phyloP scores from a whole-genome alignment of 2,888 invertebrate species.

The Herminia tarsipennalis region DNA sequence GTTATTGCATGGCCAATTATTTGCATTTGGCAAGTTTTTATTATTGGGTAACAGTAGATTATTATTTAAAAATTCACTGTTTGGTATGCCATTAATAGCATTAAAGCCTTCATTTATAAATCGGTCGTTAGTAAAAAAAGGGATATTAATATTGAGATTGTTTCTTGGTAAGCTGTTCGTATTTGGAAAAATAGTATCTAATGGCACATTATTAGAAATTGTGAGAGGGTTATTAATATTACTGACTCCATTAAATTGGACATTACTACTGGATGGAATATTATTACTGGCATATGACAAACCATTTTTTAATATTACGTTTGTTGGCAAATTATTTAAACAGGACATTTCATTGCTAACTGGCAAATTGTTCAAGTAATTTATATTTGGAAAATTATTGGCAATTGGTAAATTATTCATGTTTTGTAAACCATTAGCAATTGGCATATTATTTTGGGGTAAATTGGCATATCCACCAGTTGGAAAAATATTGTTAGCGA shows the following conservation, averaged over 20 bases:
- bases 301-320: too few species aligned
- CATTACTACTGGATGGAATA: too few species aligned
- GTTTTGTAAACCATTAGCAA: slow-evolving; percentile 1
- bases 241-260: too few species aligned
- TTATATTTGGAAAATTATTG: neutral
- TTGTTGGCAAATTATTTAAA: too few species aligned
- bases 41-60: too few species aligned
- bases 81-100: too few species aligned
- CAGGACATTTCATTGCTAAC: too few species aligned
- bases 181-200: slow-evolving; percentile 6
- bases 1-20: slow-evolving; percentile 11
- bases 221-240: too few species aligned
- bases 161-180: slow-evolving; percentile 7
- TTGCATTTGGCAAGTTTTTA: slow-evolving; percentile 5
- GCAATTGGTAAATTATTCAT: neutral
- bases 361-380: too few species aligned
- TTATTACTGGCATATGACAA: too few species aligned
- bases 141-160: neutral
- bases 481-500: slow-evolving; percentile 20
- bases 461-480: slow-evolving; percentile 7
- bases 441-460: slow-evolving; percentile 1
- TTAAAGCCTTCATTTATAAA: neutral
- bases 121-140: slow-evolving; percentile 4
- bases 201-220: slow-evolving; percentile 18
- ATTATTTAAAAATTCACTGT: too few species aligned